phyloP scores from a whole-genome alignment of 2,797 vertebrate species.

The Percopsis omiscomaycus region DNA sequence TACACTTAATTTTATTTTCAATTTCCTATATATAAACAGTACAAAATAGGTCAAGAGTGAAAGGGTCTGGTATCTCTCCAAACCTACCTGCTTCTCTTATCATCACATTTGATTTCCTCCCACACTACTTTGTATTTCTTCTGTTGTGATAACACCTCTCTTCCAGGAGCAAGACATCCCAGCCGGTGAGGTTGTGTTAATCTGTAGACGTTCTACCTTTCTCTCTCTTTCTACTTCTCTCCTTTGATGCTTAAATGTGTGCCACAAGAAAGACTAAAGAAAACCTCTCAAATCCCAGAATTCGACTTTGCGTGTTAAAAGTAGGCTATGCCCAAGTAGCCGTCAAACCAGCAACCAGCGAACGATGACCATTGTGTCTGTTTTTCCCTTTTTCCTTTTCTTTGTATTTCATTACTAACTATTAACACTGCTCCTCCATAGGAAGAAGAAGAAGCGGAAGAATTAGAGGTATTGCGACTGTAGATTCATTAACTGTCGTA shows the following conservation, averaged over 20 bases:
- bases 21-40: no score
- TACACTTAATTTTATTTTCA: no score
- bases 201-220: conserved; percentile 27
- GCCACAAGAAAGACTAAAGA: no score
- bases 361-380: conserved; percentile 5
- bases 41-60: conserved; percentile 5
- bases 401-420: background rate
- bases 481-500: background rate
- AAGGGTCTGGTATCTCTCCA: conserved; percentile 4
- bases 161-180: conserved; percentile 67
- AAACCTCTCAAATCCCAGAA: no score
- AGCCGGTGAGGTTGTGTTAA: conserved; percentile 46
- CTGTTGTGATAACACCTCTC: conserved; percentile 27
- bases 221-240: background rate
- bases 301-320: no score
- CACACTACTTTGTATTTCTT: conserved; percentile 22
- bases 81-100: background rate
- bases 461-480: no score
- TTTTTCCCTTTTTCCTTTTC: background rate
- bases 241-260: background rate
- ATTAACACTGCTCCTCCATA: background rate
- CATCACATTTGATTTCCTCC: conserved; percentile 34
- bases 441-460: no score
- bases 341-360: background rate
- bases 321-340: background rate